Conservation (phyloP, 2,797 vertebrate species). For the Octomys mimax region DNA sequence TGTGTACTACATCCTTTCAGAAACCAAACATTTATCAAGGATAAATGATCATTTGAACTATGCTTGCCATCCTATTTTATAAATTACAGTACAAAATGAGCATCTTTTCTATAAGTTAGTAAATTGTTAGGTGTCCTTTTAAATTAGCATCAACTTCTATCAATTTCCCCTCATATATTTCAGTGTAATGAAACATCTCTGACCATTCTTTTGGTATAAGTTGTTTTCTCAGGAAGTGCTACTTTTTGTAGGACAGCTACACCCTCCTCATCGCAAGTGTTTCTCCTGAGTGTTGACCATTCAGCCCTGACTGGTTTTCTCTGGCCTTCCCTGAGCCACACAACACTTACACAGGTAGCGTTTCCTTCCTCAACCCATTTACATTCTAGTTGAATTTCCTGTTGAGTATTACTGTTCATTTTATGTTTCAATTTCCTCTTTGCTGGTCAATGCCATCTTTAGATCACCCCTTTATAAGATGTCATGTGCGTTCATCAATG, state of each 20-base stretch:
- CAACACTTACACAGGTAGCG: not conserved
- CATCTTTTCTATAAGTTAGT: conserved; percentile 3
- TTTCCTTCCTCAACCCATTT: not conserved
- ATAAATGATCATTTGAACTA: not conserved
- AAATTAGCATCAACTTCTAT: not conserved
- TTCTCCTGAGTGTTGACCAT: not conserved
- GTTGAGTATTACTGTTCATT: not conserved
- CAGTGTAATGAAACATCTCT: not conserved
- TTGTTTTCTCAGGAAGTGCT: not conserved
- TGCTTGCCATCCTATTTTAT: not conserved
- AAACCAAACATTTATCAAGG: not conserved
- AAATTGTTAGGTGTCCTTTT: not conserved
- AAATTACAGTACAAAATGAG: not conserved
- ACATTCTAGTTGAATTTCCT: not conserved
- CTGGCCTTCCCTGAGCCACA: not conserved
- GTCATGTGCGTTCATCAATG: not conserved
- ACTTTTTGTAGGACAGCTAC: not conserved
- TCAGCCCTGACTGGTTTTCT: not conserved
- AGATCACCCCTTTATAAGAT: not conserved
- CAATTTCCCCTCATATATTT: not conserved
- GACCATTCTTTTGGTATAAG: not conserved
- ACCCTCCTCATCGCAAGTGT: not conserved
- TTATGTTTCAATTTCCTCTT: not conserved
- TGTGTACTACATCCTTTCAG: not conserved
- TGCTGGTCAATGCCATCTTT: not conserved